A percentile compares a stretch with the other conserved stretches of the same genome.
Conservation (phyloP, 2,797 vertebrate genomes). For the Pangasius macronema region DNA sequence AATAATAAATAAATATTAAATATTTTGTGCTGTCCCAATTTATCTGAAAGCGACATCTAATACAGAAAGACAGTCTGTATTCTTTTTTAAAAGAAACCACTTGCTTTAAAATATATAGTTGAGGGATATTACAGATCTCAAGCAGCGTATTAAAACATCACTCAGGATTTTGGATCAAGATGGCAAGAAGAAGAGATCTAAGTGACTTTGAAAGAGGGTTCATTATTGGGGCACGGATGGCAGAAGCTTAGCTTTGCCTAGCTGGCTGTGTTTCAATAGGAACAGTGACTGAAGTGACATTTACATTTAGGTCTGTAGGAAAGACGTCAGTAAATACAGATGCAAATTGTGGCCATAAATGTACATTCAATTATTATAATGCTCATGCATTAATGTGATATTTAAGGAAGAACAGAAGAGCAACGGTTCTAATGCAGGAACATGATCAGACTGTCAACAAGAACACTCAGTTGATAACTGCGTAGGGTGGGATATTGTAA, state of each 20-base stretch:
- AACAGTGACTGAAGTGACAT: conserved; percentile 1
- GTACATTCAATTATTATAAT: neutral
- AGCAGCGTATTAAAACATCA: conserved; percentile 4
- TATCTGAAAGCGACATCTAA: conserved; percentile 7
- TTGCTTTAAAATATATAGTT: conserved; percentile 2
- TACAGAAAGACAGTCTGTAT: neutral
- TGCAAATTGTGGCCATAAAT: neutral
- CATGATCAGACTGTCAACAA: neutral
- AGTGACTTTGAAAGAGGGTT: conserved; percentile 9
- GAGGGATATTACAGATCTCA: neutral
- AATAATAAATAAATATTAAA: neutral
- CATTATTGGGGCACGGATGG: neutral
- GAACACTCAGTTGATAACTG: neutral
- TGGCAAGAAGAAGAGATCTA: neutral
- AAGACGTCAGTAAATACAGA: neutral
- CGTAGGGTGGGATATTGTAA: neutral
- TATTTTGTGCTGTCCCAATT: neutral
- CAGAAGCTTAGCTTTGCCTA: neutral
- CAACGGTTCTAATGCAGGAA: neutral
- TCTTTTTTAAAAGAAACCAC: neutral
- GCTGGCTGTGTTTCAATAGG: neutral
- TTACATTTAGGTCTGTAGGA: neutral
- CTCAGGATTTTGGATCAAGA: neutral
- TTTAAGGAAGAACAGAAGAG: neutral
- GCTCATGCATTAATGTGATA: neutral